A percentile compares a stretch with the other conserved stretches of the same genome.
Evolutionary conservation across 2,888 invertebrate genomes (phyloP).

Genomic region (Tenthredo distinguenda): DNA sequence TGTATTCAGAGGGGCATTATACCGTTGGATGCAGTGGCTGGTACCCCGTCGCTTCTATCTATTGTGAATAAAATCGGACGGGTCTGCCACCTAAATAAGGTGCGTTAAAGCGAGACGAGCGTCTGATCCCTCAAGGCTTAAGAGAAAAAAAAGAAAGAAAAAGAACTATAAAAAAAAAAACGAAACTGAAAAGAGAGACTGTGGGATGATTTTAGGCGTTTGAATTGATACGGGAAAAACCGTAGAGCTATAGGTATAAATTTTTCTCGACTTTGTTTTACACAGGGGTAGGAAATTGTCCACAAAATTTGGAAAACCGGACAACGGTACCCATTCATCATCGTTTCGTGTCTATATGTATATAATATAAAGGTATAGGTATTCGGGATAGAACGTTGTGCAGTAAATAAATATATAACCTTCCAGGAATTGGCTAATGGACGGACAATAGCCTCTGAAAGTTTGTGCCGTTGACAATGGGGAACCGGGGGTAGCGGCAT

Average conservation of each 20-base stretch:
- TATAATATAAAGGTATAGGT: not conserved
- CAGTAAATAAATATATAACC: not conserved
- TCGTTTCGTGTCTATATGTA: not conserved
- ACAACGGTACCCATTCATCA: not conserved
- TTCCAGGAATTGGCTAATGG: slow-evolving; percentile 7
- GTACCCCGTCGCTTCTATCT: slow-evolving; percentile 53
- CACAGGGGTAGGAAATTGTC: not conserved
- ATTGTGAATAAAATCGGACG: slow-evolving; percentile 53
- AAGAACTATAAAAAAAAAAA: too few species aligned
- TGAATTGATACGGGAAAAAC: not conserved
- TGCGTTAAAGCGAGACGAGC: slow-evolving; percentile 46
- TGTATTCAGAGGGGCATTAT: slow-evolving; percentile 51
- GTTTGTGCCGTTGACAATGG: not conserved
- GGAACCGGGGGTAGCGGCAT: not conserved
- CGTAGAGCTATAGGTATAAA: not conserved
- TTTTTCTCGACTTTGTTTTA: not conserved
- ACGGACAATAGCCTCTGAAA: not conserved
- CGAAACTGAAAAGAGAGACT: not conserved
- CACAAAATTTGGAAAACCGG: not conserved
- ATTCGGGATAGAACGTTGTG: not conserved
- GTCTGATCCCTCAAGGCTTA: slow-evolving; percentile 22
- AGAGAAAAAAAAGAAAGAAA: not conserved
- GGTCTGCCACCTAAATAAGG: slow-evolving; percentile 45
- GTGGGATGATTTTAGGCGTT: not conserved
- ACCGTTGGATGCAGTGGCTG: slow-evolving; percentile 56